Base-by-base conservation (phyloP, 1,140 invertebrate genomes). In the Nebria ingens region DNA sequence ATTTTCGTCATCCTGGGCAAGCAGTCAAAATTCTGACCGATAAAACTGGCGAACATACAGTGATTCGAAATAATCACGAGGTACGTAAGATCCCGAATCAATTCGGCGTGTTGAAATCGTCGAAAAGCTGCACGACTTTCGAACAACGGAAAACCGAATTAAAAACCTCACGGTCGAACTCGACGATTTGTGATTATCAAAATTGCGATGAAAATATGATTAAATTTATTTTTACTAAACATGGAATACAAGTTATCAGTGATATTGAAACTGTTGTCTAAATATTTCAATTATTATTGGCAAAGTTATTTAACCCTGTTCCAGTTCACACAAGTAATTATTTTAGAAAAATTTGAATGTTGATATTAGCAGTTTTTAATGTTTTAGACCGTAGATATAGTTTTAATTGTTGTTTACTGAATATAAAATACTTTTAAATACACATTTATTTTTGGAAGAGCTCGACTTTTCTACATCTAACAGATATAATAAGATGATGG, bases 191-290 rank as follows among this genome's bases (percentile, higher is more conserved):
- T 61, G 63, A 69, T 52, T 64, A 65, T 15, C 74, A 75, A 51
- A 71, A 75, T 40, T 79, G 77, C 56, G 80, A 82, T 58, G 82
- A 81, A 58, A 83, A 84, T 66, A 76, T 79, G 23, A 80, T 84
- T 6, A 80, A 82, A 60, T 78, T 84, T 70, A 84, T 85, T 62
- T 73, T 86, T 40, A 84, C 82, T 2, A 82, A 85, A 63, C 81
- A 85, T 59, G 83, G 83, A 13, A 84, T 86, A 59, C 82, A 85
- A 64, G 82, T 86, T 25, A 84, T 86, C 20, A 85, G 83, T 62
- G 83, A 85, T 65, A 82, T 82, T 25, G 84, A 86, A 64, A 85
- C 83, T 45, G 81, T 83, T 55, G 81, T 86, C 61, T 86, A 78
- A 71, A 25, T 45, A 20, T 20, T 54, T 51, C 6, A 6, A 34